Conservation (phyloP, 2,113 vertebrate genomes). For the Amia ocellicauda region DNA sequence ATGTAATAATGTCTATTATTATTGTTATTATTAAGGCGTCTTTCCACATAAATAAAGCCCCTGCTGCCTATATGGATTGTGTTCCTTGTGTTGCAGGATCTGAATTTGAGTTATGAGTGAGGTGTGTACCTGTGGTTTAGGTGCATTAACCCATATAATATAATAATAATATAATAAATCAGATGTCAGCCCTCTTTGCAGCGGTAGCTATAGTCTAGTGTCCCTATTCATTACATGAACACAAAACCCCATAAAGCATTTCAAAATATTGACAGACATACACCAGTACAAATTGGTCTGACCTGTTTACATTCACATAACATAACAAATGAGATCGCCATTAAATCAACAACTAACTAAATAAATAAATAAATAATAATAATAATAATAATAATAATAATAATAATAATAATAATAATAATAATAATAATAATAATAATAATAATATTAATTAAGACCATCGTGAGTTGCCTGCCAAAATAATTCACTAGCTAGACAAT, state of each 20-base stretch:
- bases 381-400: not conserved
- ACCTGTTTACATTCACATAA: not conserved
- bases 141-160: slow-evolving; percentile 24
- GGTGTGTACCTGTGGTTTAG: slow-evolving; percentile 15
- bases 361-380: not conserved
- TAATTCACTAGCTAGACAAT: not conserved
- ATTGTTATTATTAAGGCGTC: too few species aligned
- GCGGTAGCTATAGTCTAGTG: not conserved
- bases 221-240: slow-evolving; percentile 7
- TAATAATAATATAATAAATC: slow-evolving; percentile 26
- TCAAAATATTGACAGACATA: slow-evolving; percentile 7
- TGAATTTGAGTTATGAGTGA: slow-evolving; percentile 12
- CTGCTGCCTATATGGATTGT: too few species aligned
- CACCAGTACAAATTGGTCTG: not conserved
- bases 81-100: too few species aligned
- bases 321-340: not conserved
- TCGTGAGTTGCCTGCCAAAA: not conserved
- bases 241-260: not conserved
- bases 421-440: too few species aligned
- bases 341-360: not conserved
- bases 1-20: too few species aligned
- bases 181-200: slow-evolving; percentile 1
- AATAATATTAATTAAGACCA: too few species aligned
- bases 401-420: not conserved
- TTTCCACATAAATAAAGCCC: too few species aligned